Evolutionary conservation across 2,888 invertebrate genomes (phyloP).

Genomic region (Adela reaumurella): DNA sequence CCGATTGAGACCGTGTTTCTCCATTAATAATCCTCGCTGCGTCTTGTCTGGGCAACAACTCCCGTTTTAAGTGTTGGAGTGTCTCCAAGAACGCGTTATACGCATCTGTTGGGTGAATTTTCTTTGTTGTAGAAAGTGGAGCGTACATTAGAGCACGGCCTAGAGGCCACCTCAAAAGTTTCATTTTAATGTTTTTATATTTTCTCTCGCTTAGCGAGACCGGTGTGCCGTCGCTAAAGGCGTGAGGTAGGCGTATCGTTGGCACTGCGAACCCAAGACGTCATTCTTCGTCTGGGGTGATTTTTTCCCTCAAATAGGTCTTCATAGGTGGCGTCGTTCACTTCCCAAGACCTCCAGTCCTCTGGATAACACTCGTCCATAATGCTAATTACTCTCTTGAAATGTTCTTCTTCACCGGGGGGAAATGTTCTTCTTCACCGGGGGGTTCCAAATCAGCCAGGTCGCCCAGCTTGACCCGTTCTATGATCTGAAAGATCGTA

Average conservation of each 20-base stretch:
- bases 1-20: too few species aligned
- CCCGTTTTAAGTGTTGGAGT: conserved; percentile 3
- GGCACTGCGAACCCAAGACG: conserved; percentile 6
- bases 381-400: too few species aligned
- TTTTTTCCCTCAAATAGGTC: conserved; percentile 10
- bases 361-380: conserved; percentile 6
- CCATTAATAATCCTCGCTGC: too few species aligned
- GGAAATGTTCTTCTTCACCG: too few species aligned
- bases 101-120: conserved; percentile 6
- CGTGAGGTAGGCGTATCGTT: not conserved
- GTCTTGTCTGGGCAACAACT: too few species aligned
- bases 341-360: conserved; percentile 8
- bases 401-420: too few species aligned
- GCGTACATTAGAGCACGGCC: conserved; percentile 9
- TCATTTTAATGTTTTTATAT: conserved; percentile 1
- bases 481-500: too few species aligned
- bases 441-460: too few species aligned
- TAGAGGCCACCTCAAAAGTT: conserved; percentile 8
- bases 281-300: conserved; percentile 9
- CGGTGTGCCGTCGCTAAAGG: not conserved
- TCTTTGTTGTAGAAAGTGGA: conserved; percentile 9
- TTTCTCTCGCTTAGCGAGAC: not conserved
- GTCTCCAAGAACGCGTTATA: conserved; percentile 5
- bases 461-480: too few species aligned
- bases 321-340: conserved; percentile 7